Percentiles rank a stretch among this genome's conserved stretches.
Conservation (phyloP, 2,888 invertebrate genomes). For the Xestia c-nigrum region DNA sequence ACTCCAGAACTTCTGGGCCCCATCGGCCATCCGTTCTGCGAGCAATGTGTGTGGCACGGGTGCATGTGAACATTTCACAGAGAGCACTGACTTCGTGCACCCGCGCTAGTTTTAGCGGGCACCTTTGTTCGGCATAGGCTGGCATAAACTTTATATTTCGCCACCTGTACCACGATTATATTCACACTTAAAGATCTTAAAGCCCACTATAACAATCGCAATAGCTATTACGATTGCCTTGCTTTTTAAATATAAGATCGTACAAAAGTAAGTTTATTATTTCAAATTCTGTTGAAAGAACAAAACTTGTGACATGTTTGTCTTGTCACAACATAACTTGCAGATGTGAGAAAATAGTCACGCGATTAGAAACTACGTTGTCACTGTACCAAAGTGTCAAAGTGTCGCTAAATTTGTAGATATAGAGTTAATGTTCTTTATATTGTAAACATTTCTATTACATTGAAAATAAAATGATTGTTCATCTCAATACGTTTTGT, state of each 20-base stretch:
- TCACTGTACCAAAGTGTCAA: background rate
- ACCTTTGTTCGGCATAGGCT: background rate
- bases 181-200: background rate
- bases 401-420: conserved; percentile 33
- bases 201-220: background rate
- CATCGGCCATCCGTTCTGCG: too few relatives aligned
- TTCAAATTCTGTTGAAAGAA: conserved; percentile 4
- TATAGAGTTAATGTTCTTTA: conserved; percentile 41
- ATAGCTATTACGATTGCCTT: background rate
- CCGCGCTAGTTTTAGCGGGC: background rate
- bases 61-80: too few relatives aligned
- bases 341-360: conserved; percentile 15
- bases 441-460: conserved; percentile 65
- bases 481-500: conserved; percentile 29
- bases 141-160: background rate
- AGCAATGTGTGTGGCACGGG: too few relatives aligned
- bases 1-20: too few relatives aligned
- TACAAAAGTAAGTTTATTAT: background rate
- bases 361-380: conserved; percentile 13
- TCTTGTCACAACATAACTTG: conserved; percentile 4
- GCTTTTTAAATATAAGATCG: background rate
- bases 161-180: background rate
- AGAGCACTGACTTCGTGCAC: background rate
- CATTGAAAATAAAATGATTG: conserved; percentile 58
- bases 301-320: background rate